These are phyloP conservation scores for Gnathonemus longibarbis DNA, from an alignment of 2,113 vertebrate genomes.

Conservation along the genomic window DNA sequence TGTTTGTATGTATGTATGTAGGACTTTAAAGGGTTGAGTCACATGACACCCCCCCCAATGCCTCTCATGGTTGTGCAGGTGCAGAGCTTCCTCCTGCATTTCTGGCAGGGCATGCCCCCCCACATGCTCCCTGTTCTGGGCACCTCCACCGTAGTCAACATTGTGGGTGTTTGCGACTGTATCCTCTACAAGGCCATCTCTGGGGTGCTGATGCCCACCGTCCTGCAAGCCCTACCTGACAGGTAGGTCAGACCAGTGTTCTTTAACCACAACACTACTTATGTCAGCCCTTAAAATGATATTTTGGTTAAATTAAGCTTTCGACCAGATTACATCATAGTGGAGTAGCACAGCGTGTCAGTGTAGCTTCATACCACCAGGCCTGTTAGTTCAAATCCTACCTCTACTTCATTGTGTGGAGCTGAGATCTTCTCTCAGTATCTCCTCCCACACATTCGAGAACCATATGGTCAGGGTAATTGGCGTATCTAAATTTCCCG, in stretches of 20 bases:
- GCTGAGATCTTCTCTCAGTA: neutral
- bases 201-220: slow-evolving; percentile 96
- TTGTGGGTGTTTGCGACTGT: slow-evolving; percentile 96
- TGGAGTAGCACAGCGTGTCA: neutral
- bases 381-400: neutral
- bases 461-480: neutral
- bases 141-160: slow-evolving; percentile 91
- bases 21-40: neutral
- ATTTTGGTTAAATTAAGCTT: neutral
- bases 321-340: neutral
- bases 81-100: slow-evolving; percentile 99
- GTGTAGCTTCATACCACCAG: neutral
- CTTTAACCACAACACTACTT: neutral
- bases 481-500: neutral
- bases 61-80: slow-evolving; percentile 62
- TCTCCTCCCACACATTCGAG: neutral
- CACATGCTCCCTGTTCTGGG: slow-evolving; percentile 95
- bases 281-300: neutral
- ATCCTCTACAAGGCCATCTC: slow-evolving; percentile 99
- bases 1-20: neutral
- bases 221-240: slow-evolving; percentile 92
- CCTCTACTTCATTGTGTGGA: neutral
- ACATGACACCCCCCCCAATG: neutral
- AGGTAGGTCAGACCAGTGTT: slow-evolving; percentile 64
- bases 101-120: slow-evolving; percentile 99